Conservation (phyloP, 2,797 vertebrate genomes). For the Coreius guichenoti region DNA sequence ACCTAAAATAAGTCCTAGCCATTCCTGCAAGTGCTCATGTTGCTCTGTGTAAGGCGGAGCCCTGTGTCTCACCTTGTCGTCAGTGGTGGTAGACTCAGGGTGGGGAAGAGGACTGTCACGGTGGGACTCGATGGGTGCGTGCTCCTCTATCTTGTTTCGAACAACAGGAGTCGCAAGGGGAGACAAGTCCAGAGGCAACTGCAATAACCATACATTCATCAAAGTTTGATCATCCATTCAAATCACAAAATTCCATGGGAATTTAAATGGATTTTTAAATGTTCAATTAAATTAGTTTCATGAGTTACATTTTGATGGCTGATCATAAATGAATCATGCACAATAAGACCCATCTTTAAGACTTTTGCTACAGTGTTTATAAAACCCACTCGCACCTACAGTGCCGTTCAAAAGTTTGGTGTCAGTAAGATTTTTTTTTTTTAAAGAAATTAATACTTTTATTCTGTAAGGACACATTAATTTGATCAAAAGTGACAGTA, state of each 20-base stretch:
- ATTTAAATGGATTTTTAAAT: not conserved
- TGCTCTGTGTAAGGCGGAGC: not conserved
- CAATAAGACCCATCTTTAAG: not conserved
- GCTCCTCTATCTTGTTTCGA: slow-evolving; percentile 93
- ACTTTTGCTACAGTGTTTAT: not conserved
- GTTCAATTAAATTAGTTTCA: not conserved
- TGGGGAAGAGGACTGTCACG: slow-evolving; percentile 96
- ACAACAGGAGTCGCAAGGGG: slow-evolving; percentile 95
- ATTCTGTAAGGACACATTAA: not conserved
- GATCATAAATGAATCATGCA: not conserved
- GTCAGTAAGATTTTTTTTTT: not conserved
- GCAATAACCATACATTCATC: slow-evolving; percentile 25
- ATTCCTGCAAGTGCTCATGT: not conserved
- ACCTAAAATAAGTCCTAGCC: not conserved
- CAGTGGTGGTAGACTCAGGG: slow-evolving; percentile 95
- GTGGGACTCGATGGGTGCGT: slow-evolving; percentile 86
- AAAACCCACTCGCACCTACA: not conserved
- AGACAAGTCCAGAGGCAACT: slow-evolving; percentile 98
- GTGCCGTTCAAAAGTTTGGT: not conserved
- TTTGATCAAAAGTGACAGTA: not conserved
- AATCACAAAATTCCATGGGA: not conserved
- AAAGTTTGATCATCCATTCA: not conserved
- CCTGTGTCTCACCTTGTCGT: slow-evolving; percentile 90
- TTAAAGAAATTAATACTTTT: not conserved
- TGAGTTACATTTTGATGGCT: not conserved